Percentiles rank a stretch among this genome's conserved stretches.
These are phyloP conservation scores for Rhodeus uyekii DNA, from an alignment of 2,797 vertebrate genomes.

Conservation along the genomic window DNA sequence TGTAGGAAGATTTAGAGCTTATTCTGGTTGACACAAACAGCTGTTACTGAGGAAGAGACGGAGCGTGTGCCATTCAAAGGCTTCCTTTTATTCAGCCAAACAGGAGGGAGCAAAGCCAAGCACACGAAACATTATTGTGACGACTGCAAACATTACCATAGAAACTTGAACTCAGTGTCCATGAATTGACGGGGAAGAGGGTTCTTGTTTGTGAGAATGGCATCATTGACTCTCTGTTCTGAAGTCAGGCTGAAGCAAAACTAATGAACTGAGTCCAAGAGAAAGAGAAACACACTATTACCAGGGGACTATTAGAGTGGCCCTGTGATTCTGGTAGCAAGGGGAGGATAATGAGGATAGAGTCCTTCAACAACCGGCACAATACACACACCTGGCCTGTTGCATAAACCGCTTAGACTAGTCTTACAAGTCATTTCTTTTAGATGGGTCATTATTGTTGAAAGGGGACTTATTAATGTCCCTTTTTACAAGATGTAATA, in stretches of 20 bases:
- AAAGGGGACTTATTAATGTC: too few relatives aligned
- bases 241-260: background rate
- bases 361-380: conserved; percentile 7
- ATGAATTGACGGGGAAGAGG: conserved; percentile 32
- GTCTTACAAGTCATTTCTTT: background rate
- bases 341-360: conserved; percentile 19
- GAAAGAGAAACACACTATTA: background rate
- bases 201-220: conserved; percentile 31
- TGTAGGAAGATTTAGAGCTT: conserved; percentile 32
- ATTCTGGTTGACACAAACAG: conserved; percentile 40
- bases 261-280: conserved; percentile 13
- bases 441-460: background rate
- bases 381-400: background rate
- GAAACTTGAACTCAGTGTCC: conserved; percentile 33
- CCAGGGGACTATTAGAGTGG: conserved; percentile 7
- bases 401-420: background rate
- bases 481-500: too few relatives aligned
- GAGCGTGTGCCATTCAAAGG: conserved; percentile 32
- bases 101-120: conserved; percentile 48
- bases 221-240: conserved; percentile 17
- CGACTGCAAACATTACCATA: conserved; percentile 42
- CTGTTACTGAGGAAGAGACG: conserved; percentile 46
- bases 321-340: background rate
- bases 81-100: conserved; percentile 51
- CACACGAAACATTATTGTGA: conserved; percentile 43